Conservation (phyloP, 2,797 vertebrate species). For the Sebastes glaucus region DNA sequence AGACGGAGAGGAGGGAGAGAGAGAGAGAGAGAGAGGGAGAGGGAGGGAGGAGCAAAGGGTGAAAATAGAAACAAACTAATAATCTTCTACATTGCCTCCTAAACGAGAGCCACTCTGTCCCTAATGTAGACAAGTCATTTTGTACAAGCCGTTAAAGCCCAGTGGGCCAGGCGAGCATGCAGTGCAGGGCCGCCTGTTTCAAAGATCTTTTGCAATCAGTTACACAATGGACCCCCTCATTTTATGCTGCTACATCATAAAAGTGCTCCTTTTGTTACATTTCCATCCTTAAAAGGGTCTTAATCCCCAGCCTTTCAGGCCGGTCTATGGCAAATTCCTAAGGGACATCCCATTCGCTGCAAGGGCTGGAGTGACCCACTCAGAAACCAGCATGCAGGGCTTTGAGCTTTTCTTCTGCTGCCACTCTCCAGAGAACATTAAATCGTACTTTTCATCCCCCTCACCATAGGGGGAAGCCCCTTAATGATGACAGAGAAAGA, state of each 20-base stretch:
- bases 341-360: constrained; percentile 92
- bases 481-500: constrained; percentile 92
- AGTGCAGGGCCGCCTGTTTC: constrained; percentile 83
- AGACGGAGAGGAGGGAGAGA: constrained; percentile 61
- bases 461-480: constrained; percentile 88
- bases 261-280: constrained; percentile 98
- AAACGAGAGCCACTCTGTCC: constrained; percentile 85
- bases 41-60: constrained; percentile 64
- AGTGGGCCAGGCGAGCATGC: constrained; percentile 80
- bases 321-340: constrained; percentile 91
- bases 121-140: constrained; percentile 85
- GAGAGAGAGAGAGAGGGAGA: constrained; percentile 11
- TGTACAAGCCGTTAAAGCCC: constrained; percentile 82
- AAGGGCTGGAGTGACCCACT: constrained; percentile 89
- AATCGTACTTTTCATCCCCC: constrained; percentile 91
- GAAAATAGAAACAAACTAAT: constrained; percentile 92
- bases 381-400: constrained; percentile 86
- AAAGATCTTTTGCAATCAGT: constrained; percentile 93
- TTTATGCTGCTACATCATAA: constrained; percentile 98
- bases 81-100: constrained; percentile 88
- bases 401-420: constrained; percentile 88
- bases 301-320: constrained; percentile 96
- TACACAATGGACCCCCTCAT: constrained; percentile 93
- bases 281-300: constrained; percentile 92
- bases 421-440: constrained; percentile 92